Percentiles rank a stretch among this genome's conserved stretches.
These are phyloP conservation scores for Leiothrix lutea DNA, from an alignment of 2,113 vertebrate species.

Conservation along the genomic window DNA sequence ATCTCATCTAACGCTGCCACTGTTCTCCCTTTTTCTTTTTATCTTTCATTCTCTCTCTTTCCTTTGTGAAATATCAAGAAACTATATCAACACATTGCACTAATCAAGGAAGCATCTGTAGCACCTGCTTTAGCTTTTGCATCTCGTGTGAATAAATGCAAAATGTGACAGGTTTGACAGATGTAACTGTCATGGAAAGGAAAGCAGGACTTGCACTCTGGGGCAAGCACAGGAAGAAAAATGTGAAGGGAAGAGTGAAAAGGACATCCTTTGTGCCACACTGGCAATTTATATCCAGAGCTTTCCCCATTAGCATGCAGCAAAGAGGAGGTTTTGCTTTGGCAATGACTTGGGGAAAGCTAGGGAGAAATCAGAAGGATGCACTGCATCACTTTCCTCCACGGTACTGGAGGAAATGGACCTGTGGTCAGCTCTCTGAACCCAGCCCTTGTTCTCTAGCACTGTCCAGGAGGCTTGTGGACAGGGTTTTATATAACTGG, in stretches of 20 bases:
- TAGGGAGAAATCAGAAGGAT: accelerated
- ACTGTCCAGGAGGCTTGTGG: not conserved
- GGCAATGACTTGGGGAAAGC: not conserved
- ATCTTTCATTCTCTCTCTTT: not conserved
- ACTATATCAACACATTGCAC: not conserved
- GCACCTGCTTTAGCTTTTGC: not conserved
- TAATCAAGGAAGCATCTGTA: constrained; percentile 20
- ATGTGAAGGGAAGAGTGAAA: not conserved
- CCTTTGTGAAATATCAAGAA: constrained; percentile 2
- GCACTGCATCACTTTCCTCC: accelerated
- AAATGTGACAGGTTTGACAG: not conserved
- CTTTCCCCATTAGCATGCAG: not conserved
- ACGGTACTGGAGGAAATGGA: not conserved
- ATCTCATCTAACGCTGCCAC: not conserved
- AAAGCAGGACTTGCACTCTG: not conserved
- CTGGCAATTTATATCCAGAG: not conserved
- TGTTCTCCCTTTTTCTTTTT: not conserved
- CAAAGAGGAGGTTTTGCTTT: not conserved
- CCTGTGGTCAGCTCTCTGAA: no score
- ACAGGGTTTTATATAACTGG: not conserved
- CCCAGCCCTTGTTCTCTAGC: not conserved
- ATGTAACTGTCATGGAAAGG: not conserved
- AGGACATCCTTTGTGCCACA: not conserved
- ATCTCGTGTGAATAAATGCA: not conserved
- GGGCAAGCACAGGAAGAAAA: not conserved